Percentiles rank a stretch among this genome's conserved stretches.
phyloP scores from a whole-genome alignment of 64 coral and sea anemone species.

The Pocillopora verrucosa region DNA sequence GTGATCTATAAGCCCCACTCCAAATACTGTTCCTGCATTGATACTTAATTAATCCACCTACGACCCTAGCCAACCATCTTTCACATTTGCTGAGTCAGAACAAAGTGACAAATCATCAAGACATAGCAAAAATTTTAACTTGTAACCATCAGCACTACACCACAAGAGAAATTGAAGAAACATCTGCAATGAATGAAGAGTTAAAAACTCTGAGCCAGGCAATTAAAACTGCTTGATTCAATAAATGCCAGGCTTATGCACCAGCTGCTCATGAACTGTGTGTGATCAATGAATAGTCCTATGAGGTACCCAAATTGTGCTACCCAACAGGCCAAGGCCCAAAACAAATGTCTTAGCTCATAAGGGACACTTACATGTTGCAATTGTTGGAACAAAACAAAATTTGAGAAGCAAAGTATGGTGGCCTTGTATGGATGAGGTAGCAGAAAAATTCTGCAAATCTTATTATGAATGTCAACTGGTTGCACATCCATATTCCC shows the following conservation, averaged over 20 bases:
- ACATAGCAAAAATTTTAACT: constrained; percentile 15
- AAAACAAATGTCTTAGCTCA: neutral
- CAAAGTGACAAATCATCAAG: too few relatives aligned
- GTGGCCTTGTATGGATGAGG: constrained; percentile 49
- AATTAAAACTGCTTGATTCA: too few relatives aligned
- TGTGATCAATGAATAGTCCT: constrained; percentile 36
- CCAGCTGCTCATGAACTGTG: constrained; percentile 28
- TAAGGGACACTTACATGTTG: neutral
- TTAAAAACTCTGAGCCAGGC: constrained; percentile 13
- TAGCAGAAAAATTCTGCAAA: constrained; percentile 41
- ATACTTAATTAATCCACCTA: constrained; percentile 4
- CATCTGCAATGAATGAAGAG: constrained; percentile 29
- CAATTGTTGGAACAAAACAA: constrained; percentile 30
- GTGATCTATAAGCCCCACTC: constrained; percentile 34
- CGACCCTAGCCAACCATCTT: constrained; percentile 12
- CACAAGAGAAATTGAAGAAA: too few relatives aligned
- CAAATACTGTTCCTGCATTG: constrained; percentile 19
- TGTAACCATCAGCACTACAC: constrained; percentile 28
- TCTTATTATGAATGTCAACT: constrained; percentile 35
- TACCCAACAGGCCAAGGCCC: constrained; percentile 19
- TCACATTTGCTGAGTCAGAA: constrained; percentile 3
- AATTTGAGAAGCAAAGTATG: constrained; percentile 59
- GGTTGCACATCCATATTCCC: too few relatives aligned
- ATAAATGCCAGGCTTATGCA: neutral
- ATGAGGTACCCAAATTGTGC: constrained; percentile 37